Base-by-base conservation (phyloP, 1,140 invertebrate species). In the Trachymyrmex cornetzi region DNA sequence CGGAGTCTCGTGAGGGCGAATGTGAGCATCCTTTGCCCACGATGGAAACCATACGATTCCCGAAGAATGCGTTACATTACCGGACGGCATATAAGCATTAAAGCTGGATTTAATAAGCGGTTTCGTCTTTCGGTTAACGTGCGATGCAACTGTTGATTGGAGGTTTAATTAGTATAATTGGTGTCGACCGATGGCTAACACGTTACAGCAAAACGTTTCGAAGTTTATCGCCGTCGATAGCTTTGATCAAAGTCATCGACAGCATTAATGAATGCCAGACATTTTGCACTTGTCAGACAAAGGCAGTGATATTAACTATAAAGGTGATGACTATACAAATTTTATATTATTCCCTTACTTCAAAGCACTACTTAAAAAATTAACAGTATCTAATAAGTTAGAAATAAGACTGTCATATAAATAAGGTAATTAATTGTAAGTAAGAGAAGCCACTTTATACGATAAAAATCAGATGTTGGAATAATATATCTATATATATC, bases 151-250 rank as follows among this genome's bases (percentile, higher is more conserved):
- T 86, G 57, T 87, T 88, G 88, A 93, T 93, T 91, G 81, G 75
- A 87, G 66, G n/a, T 86, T 55, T 92, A 92, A 92, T 92, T 92
- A 91, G 88, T 88, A 75, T 88, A 89, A 91, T 88, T 92, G 79
- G 75, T 48, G 27, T 61, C 50, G 71, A 24, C 0, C 66, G 67
- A 86, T 57, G 64, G 30, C 71, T 38, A 50, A 55, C n/a, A 12
- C 7, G 14, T 55, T 38, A 48, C 24, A 30, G 64, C 34, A 22
- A 27, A 24, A 57, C n/a, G 53, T 59, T 34, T 22, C n/a, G 38
- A 53, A 2, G 12, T 30, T 55, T 67, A 66, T 80, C 30, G 57
- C 14, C 75, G 55, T 85, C 9, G 27, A 12, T 19, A 34, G 11
- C 80, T 55, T 80, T 57, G 44, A 85, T 77, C 34, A 24, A 77